Percentiles rank a stretch among this genome's conserved stretches.
phyloP scores from a whole-genome alignment of 2,888 invertebrate genomes.

The Aphrophora alni region DNA sequence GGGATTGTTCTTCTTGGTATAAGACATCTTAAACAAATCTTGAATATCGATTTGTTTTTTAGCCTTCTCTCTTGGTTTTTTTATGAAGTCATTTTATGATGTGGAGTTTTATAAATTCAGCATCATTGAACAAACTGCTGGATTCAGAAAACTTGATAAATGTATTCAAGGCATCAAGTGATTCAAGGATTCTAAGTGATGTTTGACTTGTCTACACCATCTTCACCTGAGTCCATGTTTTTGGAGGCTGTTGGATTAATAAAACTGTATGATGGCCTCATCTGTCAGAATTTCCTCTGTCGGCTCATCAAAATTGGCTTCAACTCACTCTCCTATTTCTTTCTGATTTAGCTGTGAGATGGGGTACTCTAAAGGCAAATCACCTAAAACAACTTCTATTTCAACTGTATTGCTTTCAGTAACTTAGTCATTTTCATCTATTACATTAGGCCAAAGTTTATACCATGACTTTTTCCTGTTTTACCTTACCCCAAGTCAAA shows the following conservation, averaged over 20 bases:
- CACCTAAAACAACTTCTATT: not conserved
- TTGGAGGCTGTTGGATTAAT: constrained; percentile 23
- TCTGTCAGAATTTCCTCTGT: not conserved
- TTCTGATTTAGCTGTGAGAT: not conserved
- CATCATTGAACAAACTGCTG: constrained; percentile 18
- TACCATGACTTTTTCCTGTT: too few relatives aligned
- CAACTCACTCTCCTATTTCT: not conserved
- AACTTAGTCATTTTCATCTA: too few relatives aligned
- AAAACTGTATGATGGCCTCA: not conserved
- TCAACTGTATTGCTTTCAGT: not conserved
- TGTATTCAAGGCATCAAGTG: too few relatives aligned
- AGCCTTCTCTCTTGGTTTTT: not conserved
- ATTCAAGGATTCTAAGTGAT: too few relatives aligned
- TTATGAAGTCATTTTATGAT: not conserved
- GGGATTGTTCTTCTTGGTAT: not conserved
- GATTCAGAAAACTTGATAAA: constrained; percentile 12
- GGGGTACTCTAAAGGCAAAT: not conserved
- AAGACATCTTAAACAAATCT: not conserved
- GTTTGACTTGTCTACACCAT: constrained; percentile 6
- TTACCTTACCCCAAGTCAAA: too few relatives aligned
- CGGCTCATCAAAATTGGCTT: not conserved
- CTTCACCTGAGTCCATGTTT: not conserved
- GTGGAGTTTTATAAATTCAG: constrained; percentile 14
- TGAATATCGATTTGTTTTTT: not conserved
- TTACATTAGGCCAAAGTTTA: too few relatives aligned